phyloP scores from a whole-genome alignment of 2,797 vertebrate species.

The Okamejei kenojei region DNA sequence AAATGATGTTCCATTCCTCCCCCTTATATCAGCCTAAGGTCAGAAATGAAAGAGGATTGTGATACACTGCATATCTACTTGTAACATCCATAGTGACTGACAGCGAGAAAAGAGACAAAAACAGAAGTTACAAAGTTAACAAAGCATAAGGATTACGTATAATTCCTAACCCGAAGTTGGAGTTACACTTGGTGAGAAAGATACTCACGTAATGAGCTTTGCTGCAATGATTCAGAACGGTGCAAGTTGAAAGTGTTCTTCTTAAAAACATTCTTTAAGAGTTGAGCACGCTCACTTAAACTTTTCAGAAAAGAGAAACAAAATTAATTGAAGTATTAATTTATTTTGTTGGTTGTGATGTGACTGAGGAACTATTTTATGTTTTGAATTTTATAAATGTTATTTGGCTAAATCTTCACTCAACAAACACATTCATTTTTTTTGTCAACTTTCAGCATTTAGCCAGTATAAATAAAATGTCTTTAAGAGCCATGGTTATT shows the following conservation, averaged over 20 bases:
- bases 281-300: slow-evolving; percentile 89
- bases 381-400: not conserved
- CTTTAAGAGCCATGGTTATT: not conserved
- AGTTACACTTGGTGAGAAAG: not conserved
- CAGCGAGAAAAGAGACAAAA: not conserved
- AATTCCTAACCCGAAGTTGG: not conserved
- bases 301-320: slow-evolving; percentile 51
- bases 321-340: not conserved
- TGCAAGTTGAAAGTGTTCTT: slow-evolving; percentile 91
- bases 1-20: not conserved
- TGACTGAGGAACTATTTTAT: not conserved
- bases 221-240: slow-evolving; percentile 88
- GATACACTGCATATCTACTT: not conserved
- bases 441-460: not conserved
- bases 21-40: not conserved
- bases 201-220: slow-evolving; percentile 91
- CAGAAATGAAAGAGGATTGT: slow-evolving; percentile 20
- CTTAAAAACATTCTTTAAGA: slow-evolving; percentile 98
- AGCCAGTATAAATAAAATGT: not conserved
- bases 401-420: not conserved
- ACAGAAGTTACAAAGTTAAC: not conserved
- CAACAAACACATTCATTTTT: not conserved
- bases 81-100: not conserved
- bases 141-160: not conserved
- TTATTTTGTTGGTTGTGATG: not conserved